Percentiles rank a stretch among this genome's conserved stretches.
These are phyloP conservation scores for Alexandromys fortis DNA, from an alignment of 2,113 vertebrate species.

Conservation along the genomic window DNA sequence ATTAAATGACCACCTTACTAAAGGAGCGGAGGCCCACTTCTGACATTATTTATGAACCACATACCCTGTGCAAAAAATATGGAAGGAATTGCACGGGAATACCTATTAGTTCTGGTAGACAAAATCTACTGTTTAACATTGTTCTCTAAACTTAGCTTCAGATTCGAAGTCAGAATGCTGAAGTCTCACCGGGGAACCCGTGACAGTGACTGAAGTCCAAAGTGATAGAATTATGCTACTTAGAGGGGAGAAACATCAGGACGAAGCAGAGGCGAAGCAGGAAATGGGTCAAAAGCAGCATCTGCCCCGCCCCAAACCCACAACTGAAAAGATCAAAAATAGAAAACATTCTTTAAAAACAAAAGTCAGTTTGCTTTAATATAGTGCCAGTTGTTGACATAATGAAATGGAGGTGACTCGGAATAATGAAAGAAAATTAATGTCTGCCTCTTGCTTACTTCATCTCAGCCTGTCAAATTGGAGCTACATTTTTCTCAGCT, in stretches of 20 bases:
- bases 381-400: not conserved
- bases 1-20: constrained; percentile 89
- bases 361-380: constrained; percentile 44
- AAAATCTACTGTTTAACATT: constrained; percentile 83
- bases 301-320: not conserved
- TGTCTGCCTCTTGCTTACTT: not conserved
- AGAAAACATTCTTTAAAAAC: not conserved
- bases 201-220: constrained; percentile 70
- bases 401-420: not conserved
- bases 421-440: constrained; percentile 3
- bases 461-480: not conserved
- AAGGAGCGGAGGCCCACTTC: constrained; percentile 86
- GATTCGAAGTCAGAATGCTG: constrained; percentile 79
- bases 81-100: constrained; percentile 82
- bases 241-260: constrained; percentile 32
- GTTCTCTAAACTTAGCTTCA: constrained; percentile 83
- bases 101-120: constrained; percentile 85
- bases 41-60: constrained; percentile 89
- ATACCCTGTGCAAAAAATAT: constrained; percentile 83
- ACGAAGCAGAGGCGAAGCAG: not conserved
- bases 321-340: not conserved
- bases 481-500: not conserved
- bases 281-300: not conserved
- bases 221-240: constrained; percentile 68
- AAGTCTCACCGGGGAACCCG: constrained; percentile 59